Conservation (phyloP, 1,140 invertebrate genomes). For the Lucilia sericata region DNA sequence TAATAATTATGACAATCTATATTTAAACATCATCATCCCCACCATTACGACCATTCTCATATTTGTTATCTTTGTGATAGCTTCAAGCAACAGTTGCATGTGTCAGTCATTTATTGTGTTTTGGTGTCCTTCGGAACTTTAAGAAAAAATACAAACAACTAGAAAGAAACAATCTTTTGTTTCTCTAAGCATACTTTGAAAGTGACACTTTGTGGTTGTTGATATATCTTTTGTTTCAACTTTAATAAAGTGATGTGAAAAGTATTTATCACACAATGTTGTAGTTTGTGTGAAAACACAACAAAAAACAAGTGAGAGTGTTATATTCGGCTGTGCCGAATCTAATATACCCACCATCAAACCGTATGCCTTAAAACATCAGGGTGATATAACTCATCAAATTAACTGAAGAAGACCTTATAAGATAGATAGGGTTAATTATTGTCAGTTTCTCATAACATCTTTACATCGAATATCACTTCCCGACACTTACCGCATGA, state of each 20-base stretch:
- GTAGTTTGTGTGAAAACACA: not conserved
- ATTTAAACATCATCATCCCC: not conserved
- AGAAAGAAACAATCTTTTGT: not conserved
- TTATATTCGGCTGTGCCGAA: no score
- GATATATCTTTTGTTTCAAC: not conserved
- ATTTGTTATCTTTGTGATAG: not conserved
- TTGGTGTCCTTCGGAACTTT: not conserved
- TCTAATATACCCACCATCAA: no score
- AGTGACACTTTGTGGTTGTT: conserved; percentile 5
- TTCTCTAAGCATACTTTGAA: not conserved
- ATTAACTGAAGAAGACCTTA: no score
- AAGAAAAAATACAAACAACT: not conserved
- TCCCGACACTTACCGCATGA: no score
- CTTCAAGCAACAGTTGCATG: not conserved
- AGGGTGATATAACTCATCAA: no score
- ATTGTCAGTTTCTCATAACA: no score
- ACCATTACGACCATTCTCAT: not conserved
- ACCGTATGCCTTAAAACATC: no score
- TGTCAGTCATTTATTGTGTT: not conserved
- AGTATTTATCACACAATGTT: conserved; percentile 7
- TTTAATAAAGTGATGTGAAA: not conserved
- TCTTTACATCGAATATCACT: no score
- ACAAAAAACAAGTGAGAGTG: no score
- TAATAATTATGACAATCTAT: not conserved
- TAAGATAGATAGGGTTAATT: no score